phyloP scores from a whole-genome alignment of 2,797 vertebrate species.

The Sebastiscus tertius region DNA sequence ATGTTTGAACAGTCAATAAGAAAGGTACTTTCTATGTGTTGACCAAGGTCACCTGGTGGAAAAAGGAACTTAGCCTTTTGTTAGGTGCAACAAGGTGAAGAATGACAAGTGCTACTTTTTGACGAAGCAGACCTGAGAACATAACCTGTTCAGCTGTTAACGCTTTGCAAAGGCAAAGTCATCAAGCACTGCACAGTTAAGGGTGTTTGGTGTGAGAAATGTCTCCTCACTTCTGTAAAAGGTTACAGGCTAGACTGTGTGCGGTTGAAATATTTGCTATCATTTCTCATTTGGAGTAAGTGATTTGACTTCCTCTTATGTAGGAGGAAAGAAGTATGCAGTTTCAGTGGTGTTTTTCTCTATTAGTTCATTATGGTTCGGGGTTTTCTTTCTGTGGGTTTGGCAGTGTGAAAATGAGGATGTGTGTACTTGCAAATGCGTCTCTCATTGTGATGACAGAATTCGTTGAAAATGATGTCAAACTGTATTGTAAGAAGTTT shows the following conservation, averaged over 20 bases:
- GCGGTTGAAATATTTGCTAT: conserved; percentile 19
- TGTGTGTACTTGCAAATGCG: conserved; percentile 19
- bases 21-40: not conserved
- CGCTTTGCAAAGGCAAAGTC: not conserved
- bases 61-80: not conserved
- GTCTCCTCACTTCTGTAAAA: conserved; percentile 36
- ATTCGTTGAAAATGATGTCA: not conserved
- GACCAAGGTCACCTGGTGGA: conserved; percentile 8
- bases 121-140: not conserved
- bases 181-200: not conserved
- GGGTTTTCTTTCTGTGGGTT: conserved; percentile 38
- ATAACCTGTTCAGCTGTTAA: not conserved
- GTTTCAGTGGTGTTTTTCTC: conserved; percentile 40
- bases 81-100: not conserved
- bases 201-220: not conserved
- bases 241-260: not conserved
- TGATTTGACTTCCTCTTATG: conserved; percentile 55
- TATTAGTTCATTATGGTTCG: conserved; percentile 42
- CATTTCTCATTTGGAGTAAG: conserved; percentile 14
- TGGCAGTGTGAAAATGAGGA: conserved; percentile 61
- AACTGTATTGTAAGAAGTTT: not conserved
- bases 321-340: conserved; percentile 15
- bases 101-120: not conserved
- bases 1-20: conserved; percentile 21
- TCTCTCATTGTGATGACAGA: conserved; percentile 2